Base-by-base conservation (phyloP, 2,888 invertebrate genomes). In the Tyria jacobaeae region DNA sequence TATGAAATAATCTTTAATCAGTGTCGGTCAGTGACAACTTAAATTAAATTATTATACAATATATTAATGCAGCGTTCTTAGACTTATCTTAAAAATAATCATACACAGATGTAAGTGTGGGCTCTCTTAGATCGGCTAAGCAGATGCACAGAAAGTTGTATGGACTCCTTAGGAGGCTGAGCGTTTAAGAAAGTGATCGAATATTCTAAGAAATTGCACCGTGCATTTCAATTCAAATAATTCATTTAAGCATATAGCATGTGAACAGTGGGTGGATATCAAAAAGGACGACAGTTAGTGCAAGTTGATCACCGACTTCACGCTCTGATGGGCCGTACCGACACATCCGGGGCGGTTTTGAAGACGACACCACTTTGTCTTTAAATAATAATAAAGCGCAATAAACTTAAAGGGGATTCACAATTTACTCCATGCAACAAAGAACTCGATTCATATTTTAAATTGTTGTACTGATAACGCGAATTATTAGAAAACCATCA, bases 271-370 rank as follows among this genome's bases (percentile, higher is more conserved):
- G 15, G 44, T 50, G 58, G n/a, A 76, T 80, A 79, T 79, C 73
- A 81, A 83, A 86, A 84, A 83, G 79, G 78, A 81, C 76, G 81
- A 76, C 58, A 55, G 64, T 62, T 62, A 62, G 64, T 64, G 73
- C 58, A 78, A 79, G 77, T 75, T 74, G 75, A 75, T 76, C 84
- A 84, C 84, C 86, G 80, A 65, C 71, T 72, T 74, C 80, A 85
- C 84, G 89, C 84, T 86, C 84, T 81, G 82, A 64, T 85, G 88
- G 75, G 52, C 77, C 73, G 82, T 68, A 81, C 80, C 75, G 68
- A 75, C 80, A 80, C 84, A 88, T 89, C 89, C 90, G 89, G 88
- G 78, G 73, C 71, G 73, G 57, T 55, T 63, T 57, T 50, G 24
- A 53, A 62, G 48, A 41, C 41, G 57, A 44, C 44, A 68, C 61